Evolutionary conservation across 2,888 invertebrate genomes (phyloP).

Genomic region (Drosophila meridionalis): DNA sequence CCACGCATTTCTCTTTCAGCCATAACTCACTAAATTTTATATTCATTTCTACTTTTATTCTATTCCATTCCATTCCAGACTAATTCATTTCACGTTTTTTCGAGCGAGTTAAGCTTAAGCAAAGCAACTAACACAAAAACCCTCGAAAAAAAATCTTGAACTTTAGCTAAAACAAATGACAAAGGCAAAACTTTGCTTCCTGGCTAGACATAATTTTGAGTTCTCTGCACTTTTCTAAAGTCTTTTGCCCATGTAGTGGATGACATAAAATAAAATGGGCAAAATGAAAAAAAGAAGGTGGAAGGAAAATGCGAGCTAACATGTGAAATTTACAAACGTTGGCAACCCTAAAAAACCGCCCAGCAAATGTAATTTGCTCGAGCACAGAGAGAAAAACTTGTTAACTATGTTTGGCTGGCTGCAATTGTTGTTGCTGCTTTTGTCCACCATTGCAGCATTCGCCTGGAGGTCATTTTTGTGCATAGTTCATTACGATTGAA

Average conservation of each 20-base stretch:
- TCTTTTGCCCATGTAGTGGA: slow-evolving; percentile 28
- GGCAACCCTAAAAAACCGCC: slow-evolving; percentile 61
- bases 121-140: slow-evolving; percentile 20
- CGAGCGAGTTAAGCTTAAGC: slow-evolving; percentile 30
- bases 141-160: slow-evolving; percentile 28
- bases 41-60: slow-evolving; percentile 4
- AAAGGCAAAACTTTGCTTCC: slow-evolving; percentile 74
- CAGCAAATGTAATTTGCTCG: slow-evolving; percentile 71
- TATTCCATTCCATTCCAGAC: slow-evolving; percentile 15
- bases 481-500: slow-evolving; percentile 79
- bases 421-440: slow-evolving; percentile 42
- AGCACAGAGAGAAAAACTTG: slow-evolving; percentile 62
- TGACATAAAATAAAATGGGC: slow-evolving; percentile 20
- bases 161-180: slow-evolving; percentile 61
- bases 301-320: slow-evolving; percentile 22
- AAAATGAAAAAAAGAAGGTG: slow-evolving; percentile 4
- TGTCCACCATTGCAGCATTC: slow-evolving; percentile 57
- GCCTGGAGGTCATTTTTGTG: slow-evolving; percentile 76
- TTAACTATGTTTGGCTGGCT: slow-evolving; percentile 48
- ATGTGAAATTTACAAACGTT: slow-evolving; percentile 51
- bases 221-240: slow-evolving; percentile 55
- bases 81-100: slow-evolving; percentile 30
- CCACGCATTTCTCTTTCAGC: background rate
- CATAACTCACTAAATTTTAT: background rate
- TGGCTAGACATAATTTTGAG: slow-evolving; percentile 78